Base-by-base conservation (phyloP, 2,888 invertebrate species). In the Seira ritae region DNA sequence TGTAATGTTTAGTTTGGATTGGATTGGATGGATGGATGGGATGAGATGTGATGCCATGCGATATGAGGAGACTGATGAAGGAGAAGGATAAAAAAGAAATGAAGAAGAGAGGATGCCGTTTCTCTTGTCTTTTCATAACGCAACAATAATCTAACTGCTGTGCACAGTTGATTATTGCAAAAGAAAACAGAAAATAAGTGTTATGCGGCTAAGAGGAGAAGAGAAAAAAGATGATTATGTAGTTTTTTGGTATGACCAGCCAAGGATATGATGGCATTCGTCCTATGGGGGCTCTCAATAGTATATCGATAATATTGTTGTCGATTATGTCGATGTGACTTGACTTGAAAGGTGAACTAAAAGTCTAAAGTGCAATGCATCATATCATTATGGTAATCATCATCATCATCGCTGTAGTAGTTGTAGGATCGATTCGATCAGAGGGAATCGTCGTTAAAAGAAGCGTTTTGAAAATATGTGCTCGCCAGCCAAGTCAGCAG, bases 341-440 rank as follows among this genome's bases (percentile, higher is more conserved):
- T 62, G 76, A 75, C 70, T 62, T 81, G 76, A 81, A 81, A 81
- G 81, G 76, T 81, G 69, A 80, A 70, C 80, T 60, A 68, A 62
- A 62, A 62, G 62, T 31, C 22, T 62, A 62, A 62, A 73, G 79
- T 74, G 73, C 74, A 73, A 77, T 77, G 68, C 70, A 77, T 65
- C 62, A 70, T 70, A 31, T 31, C 31, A 31, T 31, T n/a, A n/a
- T n/a, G n/a, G n/a, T n/a, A n/a, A n/a, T n/a, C n/a, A 31, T 31
- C 31, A 31, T 31, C 31, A 8, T 31, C 31, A 31, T 31, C 31
- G 31, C 31, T n/a, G n/a, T n/a, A n/a, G n/a, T n/a, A n/a, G 31
- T 31, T 4, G 31, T 31, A 31, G 8, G 3, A 31, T 31, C 31
- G 8, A 31, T 8, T 4, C 8, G 3, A 31, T 31, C 31, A 31